Percentiles rank a stretch among this genome's conserved stretches.
phyloP scores from a whole-genome alignment of 2,113 vertebrate species.

The Dromas ardeola region DNA sequence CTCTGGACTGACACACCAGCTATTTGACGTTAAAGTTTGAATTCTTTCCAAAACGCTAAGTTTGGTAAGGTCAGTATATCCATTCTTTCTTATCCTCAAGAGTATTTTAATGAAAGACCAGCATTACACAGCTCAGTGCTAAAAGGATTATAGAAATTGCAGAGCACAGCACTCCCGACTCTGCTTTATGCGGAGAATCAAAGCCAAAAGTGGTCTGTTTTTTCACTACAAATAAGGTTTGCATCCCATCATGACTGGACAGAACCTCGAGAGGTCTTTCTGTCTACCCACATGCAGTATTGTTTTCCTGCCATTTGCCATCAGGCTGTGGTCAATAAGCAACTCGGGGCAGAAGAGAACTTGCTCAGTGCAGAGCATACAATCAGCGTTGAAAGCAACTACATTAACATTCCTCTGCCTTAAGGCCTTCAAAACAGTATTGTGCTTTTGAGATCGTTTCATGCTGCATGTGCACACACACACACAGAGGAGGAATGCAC shows the following conservation, averaged over 20 bases:
- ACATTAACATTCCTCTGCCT: conserved; percentile 5
- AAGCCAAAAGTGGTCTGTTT: background rate
- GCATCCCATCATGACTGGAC: background rate
- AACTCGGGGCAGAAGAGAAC: background rate
- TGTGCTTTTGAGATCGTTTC: background rate
- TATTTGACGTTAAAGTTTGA: conserved; percentile 36
- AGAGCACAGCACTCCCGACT: background rate
- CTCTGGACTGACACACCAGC: background rate
- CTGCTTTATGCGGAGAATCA: background rate
- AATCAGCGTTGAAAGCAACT: background rate
- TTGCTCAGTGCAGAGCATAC: background rate
- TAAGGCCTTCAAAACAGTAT: background rate
- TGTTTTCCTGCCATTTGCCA: conserved; percentile 23
- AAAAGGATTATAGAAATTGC: conserved; percentile 53
- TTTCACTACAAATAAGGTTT: background rate
- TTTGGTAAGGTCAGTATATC: conserved; percentile 39
- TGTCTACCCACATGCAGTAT: background rate
- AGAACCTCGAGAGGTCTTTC: background rate
- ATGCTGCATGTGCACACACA: background rate
- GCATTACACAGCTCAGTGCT: conserved; percentile 40
- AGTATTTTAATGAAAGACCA: conserved; percentile 45
- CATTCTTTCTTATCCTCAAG: background rate
- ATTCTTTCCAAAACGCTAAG: conserved; percentile 18
- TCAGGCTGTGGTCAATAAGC: background rate
- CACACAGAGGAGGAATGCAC: background rate